Evolutionary conservation across 2,888 invertebrate genomes (phyloP).

Genomic region (Apamea monoglypha): DNA sequence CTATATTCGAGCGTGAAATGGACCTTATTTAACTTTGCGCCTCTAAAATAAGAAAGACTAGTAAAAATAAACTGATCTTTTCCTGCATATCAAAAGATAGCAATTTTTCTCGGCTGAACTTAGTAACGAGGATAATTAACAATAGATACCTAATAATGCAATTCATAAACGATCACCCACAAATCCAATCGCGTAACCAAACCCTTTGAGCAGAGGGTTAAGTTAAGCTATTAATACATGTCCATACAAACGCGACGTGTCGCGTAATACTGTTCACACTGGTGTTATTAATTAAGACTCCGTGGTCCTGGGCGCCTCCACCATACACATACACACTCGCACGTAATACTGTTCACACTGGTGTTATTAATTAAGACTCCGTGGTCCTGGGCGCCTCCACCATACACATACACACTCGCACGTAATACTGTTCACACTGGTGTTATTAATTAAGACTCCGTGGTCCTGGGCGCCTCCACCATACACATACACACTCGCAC

Average conservation of each 20-base stretch:
- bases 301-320: no score
- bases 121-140: neutral
- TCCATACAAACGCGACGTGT: slow-evolving; percentile 26
- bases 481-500: no score
- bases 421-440: no score
- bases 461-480: no score
- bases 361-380: no score
- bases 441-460: no score
- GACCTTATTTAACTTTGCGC: neutral
- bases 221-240: slow-evolving; percentile 13
- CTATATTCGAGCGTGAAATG: neutral
- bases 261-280: neutral
- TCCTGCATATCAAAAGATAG: neutral
- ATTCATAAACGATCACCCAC: slow-evolving; percentile 19
- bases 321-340: no score
- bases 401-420: no score
- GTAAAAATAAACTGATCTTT: neutral
- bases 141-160: neutral
- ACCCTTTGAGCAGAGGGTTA: slow-evolving; percentile 11
- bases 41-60: neutral
- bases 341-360: no score
- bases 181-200: neutral
- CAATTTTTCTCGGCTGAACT: neutral
- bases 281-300: no score
- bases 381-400: no score